Base-by-base conservation (phyloP, 2,888 invertebrate species). In the Lymantria monacha region DNA sequence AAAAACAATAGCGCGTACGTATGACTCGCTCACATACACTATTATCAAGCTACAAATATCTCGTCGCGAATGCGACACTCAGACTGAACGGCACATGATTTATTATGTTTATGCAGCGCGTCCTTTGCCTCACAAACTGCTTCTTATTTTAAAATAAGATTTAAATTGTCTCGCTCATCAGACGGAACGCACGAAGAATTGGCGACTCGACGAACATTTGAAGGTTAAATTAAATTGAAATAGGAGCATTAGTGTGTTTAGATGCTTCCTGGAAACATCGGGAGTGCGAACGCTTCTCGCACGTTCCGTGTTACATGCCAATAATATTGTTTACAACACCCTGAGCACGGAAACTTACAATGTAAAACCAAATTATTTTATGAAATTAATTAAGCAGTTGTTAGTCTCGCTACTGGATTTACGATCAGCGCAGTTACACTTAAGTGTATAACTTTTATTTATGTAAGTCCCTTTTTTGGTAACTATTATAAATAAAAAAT, bases 161-260 rank as follows among this genome's bases (percentile, higher is more conserved):
- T 71, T 64, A 77, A 78, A 83, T 80, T 69, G 76, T 80, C 78
- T 83, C 76, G 71, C 63, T 55, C 63, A 64, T 74, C 77, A 83
- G 80, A 79, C 79, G 60, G 38, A 33, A 33, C 10, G 64, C 59
- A 66, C 69, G 63, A 58, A 74, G 61, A 70, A 70, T 79, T 82
- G 72, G 9, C 33, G 33, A 70, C 69, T 79, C 82, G 72, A 80
- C 80, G 75, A 79, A 52, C 75, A 72, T 72, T 78, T 84, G 83
- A 87, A 88, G 88, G 87, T 89, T 86, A 87, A 79, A 81, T 77
- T 60, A 66, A 73, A 72, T 75, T 66, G 63, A 72, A 79, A 74
- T 76, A 66, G 63, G 61, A 66, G 73, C 72, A 70, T 67, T 50
- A 57, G 62, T 60, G 59, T 69, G 63, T 69, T 72, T 72, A 69